Base-by-base conservation (phyloP, 2,888 invertebrate genomes). In the Carpatolechia fugitivella region DNA sequence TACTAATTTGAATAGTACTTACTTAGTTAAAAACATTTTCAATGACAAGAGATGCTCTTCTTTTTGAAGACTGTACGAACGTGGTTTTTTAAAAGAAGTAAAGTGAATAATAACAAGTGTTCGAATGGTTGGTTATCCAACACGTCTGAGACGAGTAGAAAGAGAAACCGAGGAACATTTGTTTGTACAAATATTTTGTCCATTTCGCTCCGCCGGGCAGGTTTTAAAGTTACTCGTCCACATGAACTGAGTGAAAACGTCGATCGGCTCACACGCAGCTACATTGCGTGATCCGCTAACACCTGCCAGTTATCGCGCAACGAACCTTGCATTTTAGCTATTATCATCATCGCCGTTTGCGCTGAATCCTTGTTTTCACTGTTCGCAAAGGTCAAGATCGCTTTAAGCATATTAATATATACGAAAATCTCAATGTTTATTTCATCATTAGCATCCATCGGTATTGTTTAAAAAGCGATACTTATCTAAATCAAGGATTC, bases 181-280 rank as follows among this genome's bases (percentile, higher is more conserved):
- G 76, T 80, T 81, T 82, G 74, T 72, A 77, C 80, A 82, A 83
- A 84, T 80, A 83, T 82, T 83, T 83, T 78, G 78, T 74, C 61
- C 74, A 78, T 78, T 83, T 81, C 67, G 72, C 76, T 67, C 63
- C 62, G 75, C 62, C 62, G 58, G 74, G 78, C 82, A 80, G 81
- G 83, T 84, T 82, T 75, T 78, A 70, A 70, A 76, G 75, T 70
- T 72, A 70, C 64, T 69, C 70, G 77, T 72, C 69, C 69, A 70
- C 77, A 72, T 76, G 73, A 71, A 66, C 74, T 67, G 75, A 82
- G 83, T 82, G 85, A 86, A 86, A 87, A 84, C 83, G 69, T 65
- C 65, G 66, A 60, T 74, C 65, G 69, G 24, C 38, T 47, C 7
- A 24, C 44, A 10, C 36, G 20, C 52, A 30, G 38, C 69, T 69